Conservation (phyloP, 2,888 invertebrate species). For the Sceliomorpha sp. region DNA sequence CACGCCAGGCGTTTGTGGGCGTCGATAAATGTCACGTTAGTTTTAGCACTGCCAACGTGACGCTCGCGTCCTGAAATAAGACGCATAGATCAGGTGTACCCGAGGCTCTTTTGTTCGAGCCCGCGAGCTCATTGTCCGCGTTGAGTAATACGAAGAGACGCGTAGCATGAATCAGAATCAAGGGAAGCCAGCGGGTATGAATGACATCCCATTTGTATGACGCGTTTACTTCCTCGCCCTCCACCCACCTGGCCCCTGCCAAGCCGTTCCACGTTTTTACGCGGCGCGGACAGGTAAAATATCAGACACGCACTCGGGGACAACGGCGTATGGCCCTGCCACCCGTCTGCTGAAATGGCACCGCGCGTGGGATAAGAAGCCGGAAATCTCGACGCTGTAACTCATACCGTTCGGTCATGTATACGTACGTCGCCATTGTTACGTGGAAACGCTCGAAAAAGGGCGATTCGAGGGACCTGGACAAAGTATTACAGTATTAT, state of each 20-base stretch:
- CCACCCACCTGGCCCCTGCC: neutral
- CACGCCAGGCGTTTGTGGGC: slow-evolving; percentile 34
- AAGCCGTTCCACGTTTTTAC: no score
- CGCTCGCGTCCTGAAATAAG: slow-evolving; percentile 16
- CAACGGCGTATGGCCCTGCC: slow-evolving; percentile 16
- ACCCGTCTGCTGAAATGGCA: slow-evolving; percentile 26
- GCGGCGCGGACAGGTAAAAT: slow-evolving; percentile 51
- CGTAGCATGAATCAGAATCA: slow-evolving; percentile 73
- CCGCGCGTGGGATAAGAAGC: slow-evolving; percentile 53
- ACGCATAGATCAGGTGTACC: slow-evolving; percentile 39
- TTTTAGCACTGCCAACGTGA: slow-evolving; percentile 9
- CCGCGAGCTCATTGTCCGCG: slow-evolving; percentile 31
- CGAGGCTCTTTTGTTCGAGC: slow-evolving; percentile 33
- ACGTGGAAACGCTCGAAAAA: slow-evolving; percentile 33
- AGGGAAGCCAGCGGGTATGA: slow-evolving; percentile 69
- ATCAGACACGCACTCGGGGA: slow-evolving; percentile 37
- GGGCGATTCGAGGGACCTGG: no score
- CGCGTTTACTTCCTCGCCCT: slow-evolving; percentile 52
- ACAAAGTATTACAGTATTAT: slow-evolving; percentile 17
- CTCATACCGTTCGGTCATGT: slow-evolving; percentile 35
- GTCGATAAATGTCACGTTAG: slow-evolving; percentile 47
- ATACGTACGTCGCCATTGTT: slow-evolving; percentile 34
- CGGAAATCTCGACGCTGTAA: slow-evolving; percentile 48
- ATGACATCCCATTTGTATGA: slow-evolving; percentile 74
- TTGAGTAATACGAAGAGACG: slow-evolving; percentile 70